Conservation (phyloP, 2,113 vertebrate species). For the Anser brachyrhynchus region DNA sequence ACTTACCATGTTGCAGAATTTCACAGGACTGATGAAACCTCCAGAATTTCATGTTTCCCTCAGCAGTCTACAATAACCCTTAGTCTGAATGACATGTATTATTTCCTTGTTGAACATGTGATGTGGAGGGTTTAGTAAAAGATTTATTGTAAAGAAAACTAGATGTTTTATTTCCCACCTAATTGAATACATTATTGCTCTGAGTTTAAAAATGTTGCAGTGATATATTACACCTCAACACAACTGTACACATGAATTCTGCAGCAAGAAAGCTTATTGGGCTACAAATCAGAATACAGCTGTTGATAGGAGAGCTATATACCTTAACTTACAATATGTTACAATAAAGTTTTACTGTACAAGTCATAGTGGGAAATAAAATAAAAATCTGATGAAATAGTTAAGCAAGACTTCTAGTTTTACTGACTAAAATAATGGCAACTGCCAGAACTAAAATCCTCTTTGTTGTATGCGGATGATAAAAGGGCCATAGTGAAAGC, state of each 20-base stretch:
- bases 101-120: constrained; percentile 80
- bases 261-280: constrained; percentile 66
- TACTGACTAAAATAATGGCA: constrained; percentile 45
- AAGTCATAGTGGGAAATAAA: constrained; percentile 47
- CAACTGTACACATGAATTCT: constrained; percentile 65
- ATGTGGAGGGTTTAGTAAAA: constrained; percentile 75
- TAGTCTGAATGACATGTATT: constrained; percentile 81
- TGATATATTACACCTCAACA: constrained; percentile 76
- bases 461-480: neutral
- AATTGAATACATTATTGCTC: constrained; percentile 83
- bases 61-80: constrained; percentile 79
- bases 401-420: constrained; percentile 48
- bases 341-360: constrained; percentile 64
- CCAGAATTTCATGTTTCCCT: constrained; percentile 81
- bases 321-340: constrained; percentile 62
- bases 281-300: constrained; percentile 77
- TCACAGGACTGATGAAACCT: constrained; percentile 80
- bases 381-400: constrained; percentile 34
- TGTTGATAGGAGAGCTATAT: constrained; percentile 64
- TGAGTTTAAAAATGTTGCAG: constrained; percentile 73
- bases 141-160: constrained; percentile 78
- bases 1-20: constrained; percentile 69
- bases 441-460: constrained; percentile 27
- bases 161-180: constrained; percentile 77
- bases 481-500: neutral